Evolutionary conservation across 2,113 vertebrate genomes (phyloP), one percentile per base, ranked within the genome.

Genomic region (Pollachius pollachius): DNA sequence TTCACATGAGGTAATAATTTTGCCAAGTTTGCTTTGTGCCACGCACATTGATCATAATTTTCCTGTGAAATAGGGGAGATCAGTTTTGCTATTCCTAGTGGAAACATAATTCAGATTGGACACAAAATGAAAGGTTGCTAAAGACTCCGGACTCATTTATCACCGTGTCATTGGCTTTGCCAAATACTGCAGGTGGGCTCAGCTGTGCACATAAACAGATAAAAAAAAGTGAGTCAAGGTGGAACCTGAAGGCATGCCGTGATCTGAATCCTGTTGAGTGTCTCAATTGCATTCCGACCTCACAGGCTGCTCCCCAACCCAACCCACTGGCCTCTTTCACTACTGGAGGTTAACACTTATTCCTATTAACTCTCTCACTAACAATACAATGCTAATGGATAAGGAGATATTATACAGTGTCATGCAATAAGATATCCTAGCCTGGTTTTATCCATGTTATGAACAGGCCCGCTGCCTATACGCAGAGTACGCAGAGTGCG

Each of bases 131-230:
- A 48, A 48, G 41, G 41, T 48, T 48, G 8, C 41, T 48, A 48
- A 48, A 9, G 41, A 41, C 3, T 5, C 37, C 3, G 25, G 34
- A 25, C 21, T 70, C 68, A 67, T 70, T 73, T 77, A 78, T 73
- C 63, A 78, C 52, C 27, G n/a, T 66, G 27, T 9, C 71, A 60
- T 54, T n/a, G n/a, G 48, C 23, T n/a, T 67, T 57, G 21, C 59
- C 71, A 71, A 58, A 77, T 54, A 75, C 54, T 5, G 12, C 48
- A 66, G 57, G 54, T 70, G 62, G 65, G 48, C 73, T 67, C 52
- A 23, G 25, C 56, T 34, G 9, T 41, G 23, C 12, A 17, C 37
- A 2, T 63, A 64, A 76, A 70, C 59, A 69, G 60, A 66, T 67
- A 23, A 60, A 65, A 64, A 30, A n/a, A 52, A 37, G 64, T 2